These are phyloP conservation scores for Tricholaema leucomelas DNA, from an alignment of 2,113 vertebrate genomes.

Conservation along the genomic window DNA sequence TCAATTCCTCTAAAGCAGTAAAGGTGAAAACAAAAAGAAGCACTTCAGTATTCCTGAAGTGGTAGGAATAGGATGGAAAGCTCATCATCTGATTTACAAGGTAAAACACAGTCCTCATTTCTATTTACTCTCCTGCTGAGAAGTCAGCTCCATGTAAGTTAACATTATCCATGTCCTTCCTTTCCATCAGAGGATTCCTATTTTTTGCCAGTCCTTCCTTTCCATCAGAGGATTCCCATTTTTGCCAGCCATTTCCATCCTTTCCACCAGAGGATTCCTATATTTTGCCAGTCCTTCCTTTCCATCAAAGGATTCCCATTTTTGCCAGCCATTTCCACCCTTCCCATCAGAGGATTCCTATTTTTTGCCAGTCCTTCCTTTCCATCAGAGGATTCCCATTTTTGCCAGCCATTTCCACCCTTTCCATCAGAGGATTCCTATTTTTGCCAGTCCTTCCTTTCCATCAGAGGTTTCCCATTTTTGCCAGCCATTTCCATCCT, in stretches of 20 bases:
- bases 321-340: too few species aligned
- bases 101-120: not conserved
- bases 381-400: too few species aligned
- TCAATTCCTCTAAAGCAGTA: not conserved
- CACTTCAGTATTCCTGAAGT: not conserved
- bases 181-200: not conserved
- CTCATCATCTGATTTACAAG: not conserved
- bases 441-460: too few species aligned
- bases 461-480: too few species aligned
- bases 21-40: not conserved
- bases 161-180: not conserved
- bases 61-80: not conserved
- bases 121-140: not conserved
- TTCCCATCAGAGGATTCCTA: too few species aligned
- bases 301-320: too few species aligned
- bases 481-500: too few species aligned
- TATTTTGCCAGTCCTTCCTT: too few species aligned
- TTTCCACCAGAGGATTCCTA: too few species aligned
- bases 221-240: not conserved
- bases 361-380: too few species aligned
- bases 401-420: too few species aligned
- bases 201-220: not conserved
- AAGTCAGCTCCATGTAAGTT: not conserved
- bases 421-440: too few species aligned
- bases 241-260: not conserved